Base-by-base conservation (phyloP, 1,140 invertebrate genomes). In the Pseudomyrmex dendroicus region DNA sequence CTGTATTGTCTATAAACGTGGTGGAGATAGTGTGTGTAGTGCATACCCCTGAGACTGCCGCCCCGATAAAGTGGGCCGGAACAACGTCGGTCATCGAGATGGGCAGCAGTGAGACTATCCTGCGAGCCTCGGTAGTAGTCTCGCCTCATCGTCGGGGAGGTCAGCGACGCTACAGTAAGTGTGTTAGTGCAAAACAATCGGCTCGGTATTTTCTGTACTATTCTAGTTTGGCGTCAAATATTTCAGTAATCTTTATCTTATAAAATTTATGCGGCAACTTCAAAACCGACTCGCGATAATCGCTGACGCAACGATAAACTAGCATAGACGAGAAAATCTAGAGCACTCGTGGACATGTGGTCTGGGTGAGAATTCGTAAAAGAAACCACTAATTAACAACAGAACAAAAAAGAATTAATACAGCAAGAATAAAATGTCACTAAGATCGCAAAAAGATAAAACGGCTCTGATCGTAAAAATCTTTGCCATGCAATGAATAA, bases 61-160 rank as follows among this genome's bases (percentile, higher is more conserved):
- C 93, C 94, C 90, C 93, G 91, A 90, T 92, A 94, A 90, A 94
- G 92, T 80, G 92, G 89, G 72, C 92, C 92, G 89, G 93, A 92
- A 76, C 93, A 92, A 78, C 94, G 92, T 66, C 93, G 92, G 63
- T 94, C 94, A 68, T 94, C 93, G 68, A 93, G 91, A 84, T 94
- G 93, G 44, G 93, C 93, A 74, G 92, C 96, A 88, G 96, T 97
- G 84, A 98, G 95, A 94, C 97, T 97, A 95, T 98, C 97, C 95
- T 97, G 97, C 74, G 97, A 97, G 90, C 97, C 97, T 94, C 97
- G 95, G 95, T 97, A 97, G 96, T 97, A 97, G 95, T 98, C 97
- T 94, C 97, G 96, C 95, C 97, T 96, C 96, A 97, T 97, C 84
- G 96, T 96, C 82, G 95, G 95, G 86, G 95, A 95, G 46, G 91